A percentile compares a stretch with the other conserved stretches of the same genome.
Evolutionary conservation across 2,888 invertebrate species (phyloP).

Genomic region (Monoplex corrugatus): DNA sequence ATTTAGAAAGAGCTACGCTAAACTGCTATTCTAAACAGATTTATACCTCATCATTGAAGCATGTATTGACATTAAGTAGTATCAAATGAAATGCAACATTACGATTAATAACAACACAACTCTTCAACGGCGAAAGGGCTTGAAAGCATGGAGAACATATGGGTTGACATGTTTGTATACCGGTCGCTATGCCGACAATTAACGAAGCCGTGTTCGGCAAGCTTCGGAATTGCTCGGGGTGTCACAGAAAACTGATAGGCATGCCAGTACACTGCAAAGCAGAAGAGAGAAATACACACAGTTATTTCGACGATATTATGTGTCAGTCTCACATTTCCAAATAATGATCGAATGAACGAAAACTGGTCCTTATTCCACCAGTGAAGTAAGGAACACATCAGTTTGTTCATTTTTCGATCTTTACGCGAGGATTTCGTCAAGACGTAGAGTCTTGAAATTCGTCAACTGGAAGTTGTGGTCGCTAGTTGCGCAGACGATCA

Average conservation of each 20-base stretch:
- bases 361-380: neutral
- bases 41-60: no score
- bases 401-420: neutral
- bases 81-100: neutral
- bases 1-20: no score
- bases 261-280: neutral
- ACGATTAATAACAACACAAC: neutral
- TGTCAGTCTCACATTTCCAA: neutral
- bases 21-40: no score
- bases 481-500: neutral
- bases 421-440: neutral
- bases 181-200: constrained; percentile 50
- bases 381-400: neutral
- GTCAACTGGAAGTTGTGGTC: neutral
- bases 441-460: neutral
- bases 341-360: constrained; percentile 8
- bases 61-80: neutral
- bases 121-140: neutral
- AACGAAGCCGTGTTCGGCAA: constrained; percentile 34
- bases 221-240: constrained; percentile 35
- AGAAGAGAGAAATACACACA: neutral
- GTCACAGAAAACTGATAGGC: constrained; percentile 38
- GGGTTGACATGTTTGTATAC: constrained; percentile 36
- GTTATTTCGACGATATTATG: neutral
- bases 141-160: no score